A percentile compares a stretch with the other conserved stretches of the same genome.
Evolutionary conservation across 2,113 vertebrate genomes (phyloP).

Genomic region (Gymnogyps californianus): DNA sequence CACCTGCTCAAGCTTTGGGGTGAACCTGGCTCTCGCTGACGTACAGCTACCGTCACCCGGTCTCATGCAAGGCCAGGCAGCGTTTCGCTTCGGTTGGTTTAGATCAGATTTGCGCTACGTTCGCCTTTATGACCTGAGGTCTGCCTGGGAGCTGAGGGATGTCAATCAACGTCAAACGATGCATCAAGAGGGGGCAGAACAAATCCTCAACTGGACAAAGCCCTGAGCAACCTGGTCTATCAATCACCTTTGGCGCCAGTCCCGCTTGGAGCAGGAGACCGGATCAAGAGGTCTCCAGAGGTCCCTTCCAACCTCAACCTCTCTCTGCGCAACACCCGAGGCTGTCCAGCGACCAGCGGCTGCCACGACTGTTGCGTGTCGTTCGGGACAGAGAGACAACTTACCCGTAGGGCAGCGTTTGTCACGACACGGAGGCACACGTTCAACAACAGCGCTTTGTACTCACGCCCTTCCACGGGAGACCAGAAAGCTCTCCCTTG

Average conservation of each 20-base stretch:
- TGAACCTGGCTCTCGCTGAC: background rate
- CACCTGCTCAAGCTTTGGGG: background rate
- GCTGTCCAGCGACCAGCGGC: background rate
- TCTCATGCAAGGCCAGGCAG: background rate
- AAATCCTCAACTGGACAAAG: background rate
- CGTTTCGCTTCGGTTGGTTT: rapidly evolving
- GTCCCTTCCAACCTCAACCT: background rate
- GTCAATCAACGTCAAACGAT: background rate
- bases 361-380: background rate
- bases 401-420: constrained; percentile 32
- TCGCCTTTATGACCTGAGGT: background rate
- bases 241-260: background rate
- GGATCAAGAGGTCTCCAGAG: background rate
- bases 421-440: background rate
- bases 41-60: background rate
- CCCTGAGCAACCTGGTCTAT: background rate
- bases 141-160: background rate
- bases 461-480: constrained; percentile 49
- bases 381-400: background rate
- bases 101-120: background rate
- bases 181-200: background rate
- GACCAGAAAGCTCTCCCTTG: constrained; percentile 36
- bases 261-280: background rate
- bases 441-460: background rate
- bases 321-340: background rate